Evolutionary conservation across 2,888 invertebrate species (phyloP).

Genomic region (Amiota minor): DNA sequence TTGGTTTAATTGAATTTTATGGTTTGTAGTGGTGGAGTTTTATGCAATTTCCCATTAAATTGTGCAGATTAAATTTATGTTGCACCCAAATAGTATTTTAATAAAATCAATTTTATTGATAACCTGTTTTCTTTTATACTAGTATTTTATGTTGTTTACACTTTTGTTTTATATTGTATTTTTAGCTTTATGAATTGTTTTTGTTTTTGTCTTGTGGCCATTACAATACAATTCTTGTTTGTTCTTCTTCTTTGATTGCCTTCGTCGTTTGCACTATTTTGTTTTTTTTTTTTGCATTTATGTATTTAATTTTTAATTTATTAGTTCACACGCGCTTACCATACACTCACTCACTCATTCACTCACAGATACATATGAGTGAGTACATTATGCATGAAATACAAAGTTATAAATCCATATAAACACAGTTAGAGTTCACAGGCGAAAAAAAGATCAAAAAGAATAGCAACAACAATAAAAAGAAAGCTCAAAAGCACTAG

Average conservation of each 20-base stretch:
- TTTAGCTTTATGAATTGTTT: neutral
- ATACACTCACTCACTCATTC: neutral
- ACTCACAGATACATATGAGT: neutral
- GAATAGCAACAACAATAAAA: slow-evolving; percentile 47
- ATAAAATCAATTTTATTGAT: slow-evolving; percentile 27
- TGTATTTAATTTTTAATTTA: slow-evolving; percentile 35
- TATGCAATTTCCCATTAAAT: slow-evolving; percentile 39
- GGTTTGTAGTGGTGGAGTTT: slow-evolving; percentile 16
- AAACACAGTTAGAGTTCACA: neutral
- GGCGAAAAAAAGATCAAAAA: neutral
- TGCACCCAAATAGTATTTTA: slow-evolving; percentile 47
- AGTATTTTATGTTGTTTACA: neutral
- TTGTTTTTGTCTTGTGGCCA: neutral
- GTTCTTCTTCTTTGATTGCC: slow-evolving; percentile 44
- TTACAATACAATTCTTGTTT: slow-evolving; percentile 17
- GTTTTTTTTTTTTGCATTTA: slow-evolving; percentile 61
- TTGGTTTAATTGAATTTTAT: slow-evolving; percentile 34
- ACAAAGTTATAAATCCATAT: neutral
- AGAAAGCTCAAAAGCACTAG: slow-evolving; percentile 60
- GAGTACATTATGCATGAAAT: slow-evolving; percentile 26
- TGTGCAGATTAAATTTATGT: slow-evolving; percentile 1
- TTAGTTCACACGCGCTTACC: slow-evolving; percentile 7
- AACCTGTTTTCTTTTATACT: slow-evolving; percentile 9
- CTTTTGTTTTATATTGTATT: neutral
- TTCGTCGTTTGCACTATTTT: slow-evolving; percentile 1